phyloP scores from a whole-genome alignment of 1,140 invertebrate genomes.

The Atopsyche davidsoni region DNA sequence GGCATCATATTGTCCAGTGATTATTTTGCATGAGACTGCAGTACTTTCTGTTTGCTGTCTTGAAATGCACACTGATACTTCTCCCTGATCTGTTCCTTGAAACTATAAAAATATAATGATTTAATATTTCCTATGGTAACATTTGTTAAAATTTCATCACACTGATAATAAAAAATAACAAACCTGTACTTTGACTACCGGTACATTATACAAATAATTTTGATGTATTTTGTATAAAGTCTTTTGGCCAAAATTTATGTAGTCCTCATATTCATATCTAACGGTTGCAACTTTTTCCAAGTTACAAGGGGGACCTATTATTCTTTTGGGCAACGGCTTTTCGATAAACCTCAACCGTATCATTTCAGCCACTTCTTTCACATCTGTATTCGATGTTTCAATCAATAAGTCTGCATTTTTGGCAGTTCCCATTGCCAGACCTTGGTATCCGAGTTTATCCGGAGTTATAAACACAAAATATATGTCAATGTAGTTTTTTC shows the following conservation, averaged over 20 bases:
- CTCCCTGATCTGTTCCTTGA: slow-evolving; percentile 24
- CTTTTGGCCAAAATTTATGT: slow-evolving; percentile 36
- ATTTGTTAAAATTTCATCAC: background rate
- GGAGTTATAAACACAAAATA: slow-evolving; percentile 40
- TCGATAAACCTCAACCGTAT: slow-evolving; percentile 37
- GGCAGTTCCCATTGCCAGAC: slow-evolving; percentile 13
- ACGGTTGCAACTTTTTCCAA: slow-evolving; percentile 34
- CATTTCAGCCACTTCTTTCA: slow-evolving; percentile 34
- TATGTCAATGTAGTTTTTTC: slow-evolving; percentile 39
- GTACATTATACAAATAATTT: slow-evolving; percentile 37
- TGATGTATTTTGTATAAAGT: slow-evolving; percentile 43
- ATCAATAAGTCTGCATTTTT: slow-evolving; percentile 24
- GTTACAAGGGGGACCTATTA: slow-evolving; percentile 39
- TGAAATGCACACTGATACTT: slow-evolving; percentile 26
- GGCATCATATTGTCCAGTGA: slow-evolving; percentile 17
- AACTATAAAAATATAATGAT: slow-evolving; percentile 21
- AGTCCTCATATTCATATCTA: slow-evolving; percentile 42
- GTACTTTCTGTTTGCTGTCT: slow-evolving; percentile 19
- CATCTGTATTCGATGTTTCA: slow-evolving; percentile 34
- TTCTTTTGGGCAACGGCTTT: slow-evolving; percentile 36
- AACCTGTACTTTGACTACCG: slow-evolving; percentile 38
- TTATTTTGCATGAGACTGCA: slow-evolving; percentile 23
- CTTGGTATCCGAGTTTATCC: slow-evolving; percentile 34
- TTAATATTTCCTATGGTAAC: too few relatives aligned
- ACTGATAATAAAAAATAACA: background rate